A percentile compares a stretch with the other conserved stretches of the same genome.
Conservation (phyloP, 2,797 vertebrate species). For the Lycodopsis pacificus region DNA sequence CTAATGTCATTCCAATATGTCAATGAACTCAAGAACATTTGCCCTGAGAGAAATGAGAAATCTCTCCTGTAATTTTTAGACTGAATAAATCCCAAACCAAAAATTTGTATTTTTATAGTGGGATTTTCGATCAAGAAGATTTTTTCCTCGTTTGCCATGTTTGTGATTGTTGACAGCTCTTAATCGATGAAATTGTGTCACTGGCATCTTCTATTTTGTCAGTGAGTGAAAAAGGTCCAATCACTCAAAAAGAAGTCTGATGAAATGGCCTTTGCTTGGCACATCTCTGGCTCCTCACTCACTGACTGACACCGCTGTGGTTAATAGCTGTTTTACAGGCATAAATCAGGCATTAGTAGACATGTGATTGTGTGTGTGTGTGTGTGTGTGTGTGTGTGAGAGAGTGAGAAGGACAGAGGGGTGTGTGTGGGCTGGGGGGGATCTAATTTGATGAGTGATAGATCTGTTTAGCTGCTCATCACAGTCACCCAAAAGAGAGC, state of each 20-base stretch:
- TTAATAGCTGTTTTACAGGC: slow-evolving; percentile 61
- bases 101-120: background rate
- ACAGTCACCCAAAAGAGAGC: slow-evolving; percentile 65
- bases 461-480: slow-evolving; percentile 68
- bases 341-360: slow-evolving; percentile 68
- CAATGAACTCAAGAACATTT: slow-evolving; percentile 27
- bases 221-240: slow-evolving; percentile 54
- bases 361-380: slow-evolving; percentile 25
- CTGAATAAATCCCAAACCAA: slow-evolving; percentile 13
- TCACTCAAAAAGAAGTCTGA: slow-evolving; percentile 74
- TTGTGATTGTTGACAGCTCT: slow-evolving; percentile 35
- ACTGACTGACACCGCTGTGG: slow-evolving; percentile 58
- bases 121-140: slow-evolving; percentile 19
- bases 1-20: slow-evolving; percentile 41
- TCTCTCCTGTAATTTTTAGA: slow-evolving; percentile 31
- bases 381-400: slow-evolving; percentile 36
- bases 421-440: slow-evolving; percentile 24
- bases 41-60: slow-evolving; percentile 21
- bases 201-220: slow-evolving; percentile 60
- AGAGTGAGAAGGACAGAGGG: slow-evolving; percentile 12
- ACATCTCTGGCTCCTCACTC: slow-evolving; percentile 56
- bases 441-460: slow-evolving; percentile 75
- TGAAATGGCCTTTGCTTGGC: slow-evolving; percentile 69
- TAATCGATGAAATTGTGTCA: slow-evolving; percentile 63
- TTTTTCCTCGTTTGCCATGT: slow-evolving; percentile 16